Evolutionary conservation across 2,113 vertebrate genomes (phyloP), one percentile per base, ranked within the genome.

Genomic region (Dicentrarchus labrax): DNA sequence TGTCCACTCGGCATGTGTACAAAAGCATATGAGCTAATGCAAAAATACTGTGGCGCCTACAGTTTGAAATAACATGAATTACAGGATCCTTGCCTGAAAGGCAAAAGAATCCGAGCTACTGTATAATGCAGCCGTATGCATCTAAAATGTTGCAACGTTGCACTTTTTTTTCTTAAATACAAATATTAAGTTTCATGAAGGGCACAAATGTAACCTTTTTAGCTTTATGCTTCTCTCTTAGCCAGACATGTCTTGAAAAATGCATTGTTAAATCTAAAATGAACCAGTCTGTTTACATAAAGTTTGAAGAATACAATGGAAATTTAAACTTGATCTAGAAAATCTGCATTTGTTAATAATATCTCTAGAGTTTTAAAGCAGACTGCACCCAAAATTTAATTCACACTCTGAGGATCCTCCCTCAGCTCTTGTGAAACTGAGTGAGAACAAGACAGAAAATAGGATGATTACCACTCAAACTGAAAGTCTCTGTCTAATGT

Each of bases 341-440:
- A 43, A 80, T 67, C 10, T 13, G 48, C 45, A 24, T 38, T 84
- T 57, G 30, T 4, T 47, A 54, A 76, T 30, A 41, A 74, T 56
- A 53, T 65, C 11, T 48, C 21, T 70, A 1, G 41, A 78, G 45
- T 50, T 72, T 81, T 13, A 2, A 70, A 2, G 19, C 38, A 70
- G 57, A 78, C 30, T 50, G 16, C 60, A 2, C 57, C 54, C 24
- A 41, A 48, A 67, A 61, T 51, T 0, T 1, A 47, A 43, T n/a
- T 13, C 60, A 67, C 22, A 62, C 51, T 76, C 11, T 12, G 0
- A 61, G 4, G 56, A 45, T 59, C 36, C 1, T 38, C 59, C 56
- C 45, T 56, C 43, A 7, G 47, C 66, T 66, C 53, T 68, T 6
- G 74, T 82, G 65, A 76, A 89, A 67, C 22, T 36, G 17, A 76